Evolutionary conservation across 2,888 invertebrate species (phyloP).

Genomic region (Vannuccia rotundouncinata): DNA sequence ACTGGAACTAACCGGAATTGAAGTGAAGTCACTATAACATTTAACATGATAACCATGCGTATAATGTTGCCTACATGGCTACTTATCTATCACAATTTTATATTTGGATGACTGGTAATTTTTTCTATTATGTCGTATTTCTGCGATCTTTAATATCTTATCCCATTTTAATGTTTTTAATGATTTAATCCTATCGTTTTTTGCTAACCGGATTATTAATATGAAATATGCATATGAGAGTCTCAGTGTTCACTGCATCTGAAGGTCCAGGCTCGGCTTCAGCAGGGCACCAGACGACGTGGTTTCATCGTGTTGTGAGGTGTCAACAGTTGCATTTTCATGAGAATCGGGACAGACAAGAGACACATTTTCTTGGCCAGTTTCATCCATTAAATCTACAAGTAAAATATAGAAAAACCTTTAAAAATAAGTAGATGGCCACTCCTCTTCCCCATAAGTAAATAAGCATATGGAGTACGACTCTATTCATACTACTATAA

Average conservation of each 20-base stretch:
- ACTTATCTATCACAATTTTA: conserved; percentile 20
- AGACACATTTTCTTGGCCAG: conserved; percentile 26
- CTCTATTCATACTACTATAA: background rate
- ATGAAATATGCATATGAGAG: conserved; percentile 21
- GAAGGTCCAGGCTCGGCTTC: conserved; percentile 22
- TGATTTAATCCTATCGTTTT: conserved; percentile 20
- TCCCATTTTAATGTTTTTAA: conserved; percentile 20
- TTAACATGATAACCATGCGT: conserved; percentile 26
- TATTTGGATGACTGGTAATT: conserved; percentile 24
- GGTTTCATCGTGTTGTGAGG: conserved; percentile 23
- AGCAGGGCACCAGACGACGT: conserved; percentile 26
- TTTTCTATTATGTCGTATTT: conserved; percentile 21
- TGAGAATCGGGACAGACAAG: conserved; percentile 26
- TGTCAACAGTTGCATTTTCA: conserved; percentile 11
- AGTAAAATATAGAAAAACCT: conserved; percentile 21
- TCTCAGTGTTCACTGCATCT: conserved; percentile 26
- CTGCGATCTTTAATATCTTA: conserved; percentile 24
- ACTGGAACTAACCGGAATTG: conserved; percentile 24
- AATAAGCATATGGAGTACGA: background rate
- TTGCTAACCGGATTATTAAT: conserved; percentile 15
- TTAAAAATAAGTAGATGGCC: conserved; percentile 7
- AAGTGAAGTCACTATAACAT: conserved; percentile 19
- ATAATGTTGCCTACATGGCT: conserved; percentile 19
- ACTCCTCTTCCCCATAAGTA: conserved; percentile 26
- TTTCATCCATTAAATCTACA: conserved; percentile 26